A percentile compares a stretch with the other conserved stretches of the same genome.
These are phyloP conservation scores for Oplegnathus fasciatus DNA, from an alignment of 2,113 vertebrate genomes.

Conservation along the genomic window DNA sequence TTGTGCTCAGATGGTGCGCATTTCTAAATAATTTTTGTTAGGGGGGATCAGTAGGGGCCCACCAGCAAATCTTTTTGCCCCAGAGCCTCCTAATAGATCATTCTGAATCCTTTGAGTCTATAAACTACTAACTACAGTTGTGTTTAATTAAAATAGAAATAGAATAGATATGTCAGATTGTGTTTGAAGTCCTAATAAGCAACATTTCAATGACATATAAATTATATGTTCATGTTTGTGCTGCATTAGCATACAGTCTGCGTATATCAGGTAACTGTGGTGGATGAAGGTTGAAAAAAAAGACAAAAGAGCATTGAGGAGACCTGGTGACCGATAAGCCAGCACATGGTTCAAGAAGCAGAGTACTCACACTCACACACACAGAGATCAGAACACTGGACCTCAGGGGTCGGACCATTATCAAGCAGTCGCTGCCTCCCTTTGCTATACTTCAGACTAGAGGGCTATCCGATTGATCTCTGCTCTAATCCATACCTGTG, in stretches of 20 bases:
- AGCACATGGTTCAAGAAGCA: conserved; percentile 34
- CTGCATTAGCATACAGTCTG: background rate
- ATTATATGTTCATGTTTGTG: background rate
- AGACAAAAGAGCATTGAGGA: conserved; percentile 1
- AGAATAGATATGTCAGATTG: background rate
- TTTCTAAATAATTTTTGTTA: background rate
- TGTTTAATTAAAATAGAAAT: background rate
- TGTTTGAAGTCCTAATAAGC: background rate
- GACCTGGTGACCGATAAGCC: conserved; percentile 16
- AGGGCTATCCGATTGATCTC: conserved; percentile 59
- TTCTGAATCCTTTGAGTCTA: background rate
- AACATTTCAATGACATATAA: background rate
- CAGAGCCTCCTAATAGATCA: background rate
- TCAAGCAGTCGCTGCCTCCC: conserved; percentile 35
- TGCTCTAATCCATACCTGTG: conserved; percentile 60
- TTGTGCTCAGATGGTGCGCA: background rate
- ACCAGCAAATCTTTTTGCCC: background rate
- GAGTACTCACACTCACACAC: conserved; percentile 2
- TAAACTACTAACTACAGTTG: background rate
- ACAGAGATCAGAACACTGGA: conserved; percentile 20
- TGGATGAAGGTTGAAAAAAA: background rate
- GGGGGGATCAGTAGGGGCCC: background rate
- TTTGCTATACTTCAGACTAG: conserved; percentile 48
- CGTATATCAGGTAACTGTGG: background rate
- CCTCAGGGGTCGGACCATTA: conserved; percentile 48